Base-by-base conservation (phyloP, 2,888 invertebrate genomes). In the Punctoribates punctum region DNA sequence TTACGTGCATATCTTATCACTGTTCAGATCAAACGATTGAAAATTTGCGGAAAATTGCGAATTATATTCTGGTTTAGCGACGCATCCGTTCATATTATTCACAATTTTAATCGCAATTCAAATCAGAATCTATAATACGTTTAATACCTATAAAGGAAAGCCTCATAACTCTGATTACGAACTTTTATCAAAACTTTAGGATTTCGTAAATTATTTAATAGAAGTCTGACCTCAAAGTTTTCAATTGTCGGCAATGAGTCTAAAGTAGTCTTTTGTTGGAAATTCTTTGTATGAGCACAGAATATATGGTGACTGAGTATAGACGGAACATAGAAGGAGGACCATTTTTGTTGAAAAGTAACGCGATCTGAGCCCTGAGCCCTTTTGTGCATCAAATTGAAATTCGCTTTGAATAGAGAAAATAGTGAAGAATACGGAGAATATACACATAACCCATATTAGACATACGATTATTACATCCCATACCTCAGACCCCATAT, bases 281-380 rank as follows among this genome's bases (percentile, higher is more conserved):
- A 17, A 23, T 34, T 34, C n/a, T 42, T n/a, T 20, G 20, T n/a
- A 42, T 42, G 42, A 42, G n/a, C n/a, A 42, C 42, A 42, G 42
- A 13, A 42, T 11, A 42, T 13, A 34, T 15, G 15, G 1, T 29
- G 6, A 67, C n/a, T 9, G 20, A 38, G 17, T 62, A 20, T 29
- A 27, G 23, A 9, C 25, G 62, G 17, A 1, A 17, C 17, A 5
- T 51, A 34, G 34, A 38, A 67, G 20, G 38, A 42, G 46, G 25
- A 23, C 20, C 46, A 48, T 25, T 72, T 46, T 72, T 72, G 48
- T 5, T 72, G 48, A 72, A 72, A 72, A 72, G 72, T 72, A 72
- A 72, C 48, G 72, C 72, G 25, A 72, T 72, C 9, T 72, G 25
- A 72, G 72, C 27, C 25, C 46, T 25, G 48, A 46, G 46, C 70